These are phyloP conservation scores for Marmota monax DNA, from an alignment of 2,113 vertebrate species.

Conservation along the genomic window DNA sequence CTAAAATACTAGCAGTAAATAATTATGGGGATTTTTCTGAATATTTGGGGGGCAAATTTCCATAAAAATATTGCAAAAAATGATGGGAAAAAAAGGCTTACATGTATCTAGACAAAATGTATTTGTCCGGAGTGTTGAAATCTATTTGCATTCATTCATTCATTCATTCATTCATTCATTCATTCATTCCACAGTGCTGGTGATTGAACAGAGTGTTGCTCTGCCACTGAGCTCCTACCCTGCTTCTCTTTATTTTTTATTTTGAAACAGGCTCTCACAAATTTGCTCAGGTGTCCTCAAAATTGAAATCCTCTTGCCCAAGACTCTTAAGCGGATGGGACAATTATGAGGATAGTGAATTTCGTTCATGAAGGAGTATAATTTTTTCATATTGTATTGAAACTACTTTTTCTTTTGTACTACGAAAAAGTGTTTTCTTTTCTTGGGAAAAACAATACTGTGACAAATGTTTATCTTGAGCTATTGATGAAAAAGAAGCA, in stretches of 20 bases:
- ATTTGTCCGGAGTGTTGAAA: background rate
- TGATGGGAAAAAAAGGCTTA: background rate
- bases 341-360: no score
- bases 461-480: background rate
- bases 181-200: no score
- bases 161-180: background rate
- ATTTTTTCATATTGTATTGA: background rate
- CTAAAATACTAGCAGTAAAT: background rate
- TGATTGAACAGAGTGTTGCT: no score
- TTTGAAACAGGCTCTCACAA: no score
- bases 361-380: background rate
- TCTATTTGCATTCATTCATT: background rate
- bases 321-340: no score
- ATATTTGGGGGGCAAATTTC: background rate
- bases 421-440: background rate
- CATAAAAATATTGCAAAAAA: slow-evolving; percentile 11
- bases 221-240: no score
- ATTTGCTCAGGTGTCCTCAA: no score
- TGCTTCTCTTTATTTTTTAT: no score
- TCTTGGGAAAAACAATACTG: background rate
- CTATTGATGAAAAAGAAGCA: background rate
- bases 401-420: background rate
- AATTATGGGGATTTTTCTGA: background rate
- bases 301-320: no score
- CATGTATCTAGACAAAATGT: background rate